phyloP scores from a whole-genome alignment of 2,113 vertebrate genomes.

The Serilophus lunatus region DNA sequence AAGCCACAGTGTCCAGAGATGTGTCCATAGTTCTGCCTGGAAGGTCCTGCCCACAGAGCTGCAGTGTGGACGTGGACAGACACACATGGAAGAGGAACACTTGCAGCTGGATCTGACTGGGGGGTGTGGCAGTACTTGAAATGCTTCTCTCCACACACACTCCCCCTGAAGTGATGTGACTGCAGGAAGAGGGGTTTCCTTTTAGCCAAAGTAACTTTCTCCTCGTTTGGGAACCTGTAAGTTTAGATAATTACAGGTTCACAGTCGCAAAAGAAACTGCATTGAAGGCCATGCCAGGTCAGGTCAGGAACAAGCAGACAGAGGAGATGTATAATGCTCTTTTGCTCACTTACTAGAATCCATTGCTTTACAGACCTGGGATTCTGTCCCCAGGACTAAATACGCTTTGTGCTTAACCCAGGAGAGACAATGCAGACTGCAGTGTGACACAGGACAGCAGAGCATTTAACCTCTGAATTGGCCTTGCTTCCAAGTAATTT shows the following conservation, averaged over 20 bases:
- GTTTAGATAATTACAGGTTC: not conserved
- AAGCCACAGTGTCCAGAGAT: not conserved
- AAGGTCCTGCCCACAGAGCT: not conserved
- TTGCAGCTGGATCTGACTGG: not conserved
- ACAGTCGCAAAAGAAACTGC: not conserved
- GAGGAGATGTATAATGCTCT: conserved; percentile 5
- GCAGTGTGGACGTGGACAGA: not conserved
- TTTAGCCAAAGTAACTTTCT: not conserved
- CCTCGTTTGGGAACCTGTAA: not conserved
- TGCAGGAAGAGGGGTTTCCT: not conserved
- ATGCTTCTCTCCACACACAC: not conserved
- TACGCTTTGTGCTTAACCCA: not conserved
- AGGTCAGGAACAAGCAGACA: not conserved
- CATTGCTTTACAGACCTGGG: not conserved
- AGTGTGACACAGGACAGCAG: not conserved
- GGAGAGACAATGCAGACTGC: not conserved
- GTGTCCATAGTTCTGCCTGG: not conserved
- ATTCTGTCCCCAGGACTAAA: conserved; percentile 1
- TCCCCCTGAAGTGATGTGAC: not conserved
- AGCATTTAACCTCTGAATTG: not conserved
- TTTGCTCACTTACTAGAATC: not conserved
- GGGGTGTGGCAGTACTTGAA: accelerated
- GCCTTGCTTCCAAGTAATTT: not conserved
- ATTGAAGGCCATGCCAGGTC: not conserved
- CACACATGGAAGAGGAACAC: not conserved